Evolutionary conservation across 92 coral and sea anemone genomes (phyloP).

Genomic region (Blastomussa wellsi): DNA sequence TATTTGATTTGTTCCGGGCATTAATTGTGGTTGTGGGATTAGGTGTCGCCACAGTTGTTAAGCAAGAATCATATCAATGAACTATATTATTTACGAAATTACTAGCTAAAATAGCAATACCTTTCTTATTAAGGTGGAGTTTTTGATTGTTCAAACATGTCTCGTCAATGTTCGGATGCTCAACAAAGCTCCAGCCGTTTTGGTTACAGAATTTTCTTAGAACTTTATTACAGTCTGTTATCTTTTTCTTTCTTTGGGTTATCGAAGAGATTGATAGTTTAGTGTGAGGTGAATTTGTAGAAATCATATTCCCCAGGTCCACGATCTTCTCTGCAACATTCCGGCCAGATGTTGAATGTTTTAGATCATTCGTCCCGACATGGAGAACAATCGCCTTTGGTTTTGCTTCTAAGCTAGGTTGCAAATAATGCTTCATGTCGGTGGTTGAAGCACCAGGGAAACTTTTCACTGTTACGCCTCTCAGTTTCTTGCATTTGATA

Average conservation of each 20-base stretch:
- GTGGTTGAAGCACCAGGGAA: constrained; percentile 23
- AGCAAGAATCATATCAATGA: no score
- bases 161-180: no score
- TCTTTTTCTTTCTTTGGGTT: constrained; percentile 19
- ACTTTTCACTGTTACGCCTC: no score
- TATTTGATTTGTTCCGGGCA: no score
- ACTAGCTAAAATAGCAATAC: no score
- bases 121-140: no score
- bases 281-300: constrained; percentile 29
- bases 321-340: constrained; percentile 28
- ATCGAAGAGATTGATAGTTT: constrained; percentile 27
- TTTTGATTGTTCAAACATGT: no score
- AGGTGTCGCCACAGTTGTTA: no score
- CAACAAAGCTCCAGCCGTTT: constrained; percentile 36
- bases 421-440: constrained; percentile 34
- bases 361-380: constrained; percentile 38
- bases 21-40: no score
- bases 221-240: constrained; percentile 31
- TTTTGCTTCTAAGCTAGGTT: constrained; percentile 23
- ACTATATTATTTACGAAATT: no score
- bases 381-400: constrained; percentile 30
- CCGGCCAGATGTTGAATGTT: constrained; percentile 13
- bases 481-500: no score
- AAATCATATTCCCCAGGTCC: constrained; percentile 31
- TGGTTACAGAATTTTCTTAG: no score